Percentiles rank a stretch among this genome's conserved stretches.
These are phyloP conservation scores for Tinea pellionella DNA, from an alignment of 2,888 invertebrate genomes.

Conservation along the genomic window DNA sequence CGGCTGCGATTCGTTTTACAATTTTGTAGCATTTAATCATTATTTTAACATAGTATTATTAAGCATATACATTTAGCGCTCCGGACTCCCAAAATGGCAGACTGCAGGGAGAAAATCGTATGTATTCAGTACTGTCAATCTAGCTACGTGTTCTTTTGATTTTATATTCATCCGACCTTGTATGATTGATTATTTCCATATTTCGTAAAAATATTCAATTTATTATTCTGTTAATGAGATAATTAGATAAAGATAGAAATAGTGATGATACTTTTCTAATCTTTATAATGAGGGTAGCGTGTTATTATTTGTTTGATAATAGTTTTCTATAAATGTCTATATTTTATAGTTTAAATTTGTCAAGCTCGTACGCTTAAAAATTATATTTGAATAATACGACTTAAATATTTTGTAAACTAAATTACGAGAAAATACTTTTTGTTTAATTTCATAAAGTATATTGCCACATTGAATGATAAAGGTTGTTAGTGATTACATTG, in stretches of 20 bases:
- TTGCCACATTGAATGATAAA: too few relatives aligned
- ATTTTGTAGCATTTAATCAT: neutral
- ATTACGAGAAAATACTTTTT: too few relatives aligned
- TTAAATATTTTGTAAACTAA: too few relatives aligned
- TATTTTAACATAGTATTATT: neutral
- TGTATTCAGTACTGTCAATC: neutral
- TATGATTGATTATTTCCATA: conserved; percentile 31
- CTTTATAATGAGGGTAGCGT: neutral
- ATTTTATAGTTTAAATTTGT: too few relatives aligned
- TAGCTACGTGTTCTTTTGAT: neutral
- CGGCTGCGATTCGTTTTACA: neutral
- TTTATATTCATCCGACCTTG: conserved; percentile 39
- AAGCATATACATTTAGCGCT: neutral
- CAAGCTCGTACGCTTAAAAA: too few relatives aligned
- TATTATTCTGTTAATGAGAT: too few relatives aligned
- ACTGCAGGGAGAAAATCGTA: conserved; percentile 10
- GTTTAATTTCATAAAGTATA: too few relatives aligned
- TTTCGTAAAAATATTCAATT: neutral
- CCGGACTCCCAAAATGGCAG: conserved; percentile 2
- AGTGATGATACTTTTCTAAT: neutral
- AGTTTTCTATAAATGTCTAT: too few relatives aligned
- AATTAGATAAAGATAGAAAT: neutral
- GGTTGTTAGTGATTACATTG: too few relatives aligned
- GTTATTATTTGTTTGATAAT: neutral
- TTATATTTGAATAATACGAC: too few relatives aligned